A percentile compares a stretch with the other conserved stretches of the same genome.
Evolutionary conservation across 2,888 invertebrate species (phyloP).

Genomic region (Metacarcinus magister): DNA sequence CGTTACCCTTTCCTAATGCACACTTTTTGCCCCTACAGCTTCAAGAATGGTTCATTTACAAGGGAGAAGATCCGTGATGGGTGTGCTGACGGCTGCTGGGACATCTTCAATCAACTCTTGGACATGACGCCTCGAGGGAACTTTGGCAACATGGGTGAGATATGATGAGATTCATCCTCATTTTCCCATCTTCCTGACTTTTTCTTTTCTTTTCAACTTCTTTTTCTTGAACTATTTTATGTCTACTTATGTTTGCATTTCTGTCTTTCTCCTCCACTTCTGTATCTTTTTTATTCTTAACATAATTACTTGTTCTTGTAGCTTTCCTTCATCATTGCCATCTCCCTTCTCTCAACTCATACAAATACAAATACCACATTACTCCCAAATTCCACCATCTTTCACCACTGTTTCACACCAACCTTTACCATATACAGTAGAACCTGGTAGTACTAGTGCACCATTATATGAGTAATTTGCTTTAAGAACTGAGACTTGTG

Average conservation of each 20-base stretch:
- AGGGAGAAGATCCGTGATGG: constrained; percentile 92
- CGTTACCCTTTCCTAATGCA: background rate
- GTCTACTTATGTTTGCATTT: background rate
- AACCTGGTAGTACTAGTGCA: no score
- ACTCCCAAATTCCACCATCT: no score
- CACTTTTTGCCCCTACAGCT: constrained; percentile 85
- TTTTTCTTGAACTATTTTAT: background rate
- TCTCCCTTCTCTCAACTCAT: no score
- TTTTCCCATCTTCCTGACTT: background rate
- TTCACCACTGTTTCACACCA: no score
- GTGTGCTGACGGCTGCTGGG: constrained; percentile 92
- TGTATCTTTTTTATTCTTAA: background rate
- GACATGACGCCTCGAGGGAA: constrained; percentile 95
- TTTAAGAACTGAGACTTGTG: no score
- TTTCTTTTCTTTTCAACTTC: background rate
- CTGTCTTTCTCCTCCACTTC: no score
- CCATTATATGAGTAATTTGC: no score
- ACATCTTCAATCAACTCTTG: constrained; percentile 92
- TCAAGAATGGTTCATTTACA: constrained; percentile 96
- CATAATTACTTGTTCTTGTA: no score
- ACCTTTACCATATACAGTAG: no score
- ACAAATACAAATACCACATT: no score
- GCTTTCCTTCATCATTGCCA: no score
- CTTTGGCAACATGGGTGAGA: constrained; percentile 93
- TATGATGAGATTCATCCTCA: no score